phyloP scores from a whole-genome alignment of 2,888 invertebrate genomes.

The Xanthostigma xanthostigma region DNA sequence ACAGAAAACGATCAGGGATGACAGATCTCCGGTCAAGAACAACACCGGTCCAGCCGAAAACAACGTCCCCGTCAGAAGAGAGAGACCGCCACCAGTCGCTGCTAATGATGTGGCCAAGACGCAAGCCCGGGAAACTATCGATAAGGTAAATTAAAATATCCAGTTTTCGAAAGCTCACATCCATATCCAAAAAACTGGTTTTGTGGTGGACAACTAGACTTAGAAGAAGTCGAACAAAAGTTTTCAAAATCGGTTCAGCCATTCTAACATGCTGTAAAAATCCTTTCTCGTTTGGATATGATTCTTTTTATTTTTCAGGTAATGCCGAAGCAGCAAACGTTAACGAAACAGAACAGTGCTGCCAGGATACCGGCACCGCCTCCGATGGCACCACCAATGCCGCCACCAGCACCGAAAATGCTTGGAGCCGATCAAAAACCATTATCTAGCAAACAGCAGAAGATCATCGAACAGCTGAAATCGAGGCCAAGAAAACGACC shows the following conservation, averaged over 20 bases:
- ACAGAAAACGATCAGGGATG: conserved; percentile 3
- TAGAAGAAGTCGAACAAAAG: neutral
- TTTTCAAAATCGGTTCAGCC: neutral
- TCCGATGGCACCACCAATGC: conserved; percentile 39
- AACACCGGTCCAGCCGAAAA: neutral
- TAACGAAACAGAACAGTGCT: conserved; percentile 25
- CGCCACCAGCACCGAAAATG: conserved; percentile 55
- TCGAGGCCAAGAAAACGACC: conserved; percentile 66
- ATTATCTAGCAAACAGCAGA: conserved; percentile 42
- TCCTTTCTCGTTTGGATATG: too few species aligned
- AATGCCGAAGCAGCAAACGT: conserved; percentile 22
- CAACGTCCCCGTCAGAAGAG: neutral
- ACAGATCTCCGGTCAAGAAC: too few species aligned
- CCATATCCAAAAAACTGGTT: neutral
- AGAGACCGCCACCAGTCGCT: too few species aligned
- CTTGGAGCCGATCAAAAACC: conserved; percentile 43
- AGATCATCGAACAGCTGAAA: conserved; percentile 53
- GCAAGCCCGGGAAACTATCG: conserved; percentile 2
- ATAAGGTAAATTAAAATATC: conserved; percentile 1
- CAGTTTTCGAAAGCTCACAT: neutral
- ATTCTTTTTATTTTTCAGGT: conserved; percentile 17
- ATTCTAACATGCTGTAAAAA: too few species aligned
- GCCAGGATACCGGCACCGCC: conserved; percentile 22
- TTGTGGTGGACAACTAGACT: neutral
- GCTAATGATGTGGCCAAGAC: neutral